These are phyloP conservation scores for Odocoileus hemionus DNA, from an alignment of 2,113 vertebrate species.

Conservation along the genomic window DNA sequence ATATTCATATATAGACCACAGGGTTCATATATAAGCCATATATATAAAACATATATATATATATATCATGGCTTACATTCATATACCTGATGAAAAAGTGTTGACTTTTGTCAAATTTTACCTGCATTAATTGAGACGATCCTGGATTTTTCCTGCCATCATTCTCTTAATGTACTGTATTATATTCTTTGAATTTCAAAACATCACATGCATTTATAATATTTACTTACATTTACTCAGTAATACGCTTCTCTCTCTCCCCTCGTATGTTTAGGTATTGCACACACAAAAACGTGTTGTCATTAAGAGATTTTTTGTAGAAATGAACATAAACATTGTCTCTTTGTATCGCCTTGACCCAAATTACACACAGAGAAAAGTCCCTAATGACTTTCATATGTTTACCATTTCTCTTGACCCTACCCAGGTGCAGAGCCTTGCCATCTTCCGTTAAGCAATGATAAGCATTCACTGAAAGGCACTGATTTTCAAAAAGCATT, in stretches of 20 bases:
- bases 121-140: not conserved
- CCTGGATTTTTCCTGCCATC: not conserved
- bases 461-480: not conserved
- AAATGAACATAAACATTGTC: not conserved
- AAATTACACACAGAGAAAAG: not conserved
- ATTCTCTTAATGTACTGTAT: not conserved
- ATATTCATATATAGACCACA: no score
- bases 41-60: no score
- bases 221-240: not conserved
- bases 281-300: not conserved
- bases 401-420: not conserved
- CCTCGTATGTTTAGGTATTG: not conserved
- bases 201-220: not conserved
- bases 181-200: not conserved
- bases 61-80: not conserved
- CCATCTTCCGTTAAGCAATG: not conserved
- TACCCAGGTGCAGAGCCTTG: not conserved
- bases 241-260: not conserved
- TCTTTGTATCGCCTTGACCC: not conserved
- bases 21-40: no score
- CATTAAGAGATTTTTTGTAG: not conserved
- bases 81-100: not conserved
- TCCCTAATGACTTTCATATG: not conserved
- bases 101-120: not conserved
- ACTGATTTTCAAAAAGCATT: not conserved